These are phyloP conservation scores for Mechanitis messenoides DNA, from an alignment of 2,888 invertebrate species.

Conservation along the genomic window DNA sequence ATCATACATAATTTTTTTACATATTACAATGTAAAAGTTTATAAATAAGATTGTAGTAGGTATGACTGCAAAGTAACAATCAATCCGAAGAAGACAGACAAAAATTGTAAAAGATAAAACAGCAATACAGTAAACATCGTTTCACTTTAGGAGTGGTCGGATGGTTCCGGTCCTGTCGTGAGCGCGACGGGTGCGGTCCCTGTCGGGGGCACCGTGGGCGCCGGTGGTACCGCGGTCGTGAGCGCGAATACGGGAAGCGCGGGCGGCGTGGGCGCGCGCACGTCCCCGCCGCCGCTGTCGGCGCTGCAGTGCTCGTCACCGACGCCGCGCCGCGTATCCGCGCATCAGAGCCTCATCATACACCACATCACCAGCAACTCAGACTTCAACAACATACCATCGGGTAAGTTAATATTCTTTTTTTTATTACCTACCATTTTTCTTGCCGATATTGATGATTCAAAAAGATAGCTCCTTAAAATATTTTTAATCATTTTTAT, in stretches of 20 bases:
- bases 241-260: constrained; percentile 10
- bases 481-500: too few relatives aligned
- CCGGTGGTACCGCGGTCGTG: constrained; percentile 17
- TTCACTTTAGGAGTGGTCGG: constrained; percentile 52
- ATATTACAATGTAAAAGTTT: too few relatives aligned
- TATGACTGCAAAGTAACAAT: neutral
- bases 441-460: too few relatives aligned
- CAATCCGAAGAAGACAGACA: neutral
- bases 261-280: constrained; percentile 34
- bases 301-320: constrained; percentile 72
- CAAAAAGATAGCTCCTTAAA: too few relatives aligned
- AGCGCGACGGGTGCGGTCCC: constrained; percentile 12
- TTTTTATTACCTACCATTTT: too few relatives aligned
- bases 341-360: constrained; percentile 70
- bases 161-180: constrained; percentile 35
- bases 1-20: too few relatives aligned
- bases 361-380: constrained; percentile 72
- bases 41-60: too few relatives aligned
- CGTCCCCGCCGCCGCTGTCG: constrained; percentile 63
- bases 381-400: constrained; percentile 70
- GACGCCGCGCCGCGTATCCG: constrained; percentile 68
- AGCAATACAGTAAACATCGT: neutral
- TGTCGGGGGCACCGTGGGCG: constrained; percentile 15
- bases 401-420: constrained; percentile 40
- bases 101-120: neutral